phyloP scores from a whole-genome alignment of 2,113 vertebrate species.

The Calypte anna region DNA sequence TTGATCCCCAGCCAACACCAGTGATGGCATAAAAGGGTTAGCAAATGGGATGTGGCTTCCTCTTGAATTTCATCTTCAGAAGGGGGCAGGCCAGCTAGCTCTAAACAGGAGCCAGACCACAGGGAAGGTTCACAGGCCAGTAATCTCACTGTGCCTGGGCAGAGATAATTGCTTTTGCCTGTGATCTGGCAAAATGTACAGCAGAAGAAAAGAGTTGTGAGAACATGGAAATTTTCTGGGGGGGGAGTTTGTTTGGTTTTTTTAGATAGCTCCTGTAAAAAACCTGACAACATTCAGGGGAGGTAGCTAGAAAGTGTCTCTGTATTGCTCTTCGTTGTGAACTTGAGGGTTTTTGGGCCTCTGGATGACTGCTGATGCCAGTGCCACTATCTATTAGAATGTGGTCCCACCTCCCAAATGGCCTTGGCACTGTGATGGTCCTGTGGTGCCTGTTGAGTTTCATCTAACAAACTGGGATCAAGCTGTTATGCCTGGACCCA shows the following conservation, averaged over 20 bases:
- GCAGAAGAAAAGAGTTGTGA: neutral
- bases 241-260: no score
- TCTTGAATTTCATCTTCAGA: neutral
- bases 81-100: neutral
- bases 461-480: neutral
- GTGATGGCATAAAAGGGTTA: neutral
- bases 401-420: fast-evolving
- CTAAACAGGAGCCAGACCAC: neutral
- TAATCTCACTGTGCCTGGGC: neutral
- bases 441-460: neutral
- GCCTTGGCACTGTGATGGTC: neutral
- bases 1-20: neutral
- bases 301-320: neutral
- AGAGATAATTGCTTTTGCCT: neutral
- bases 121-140: neutral
- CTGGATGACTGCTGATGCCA: neutral
- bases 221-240: neutral
- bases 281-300: neutral
- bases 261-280: neutral
- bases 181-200: neutral
- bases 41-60: neutral
- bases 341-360: neutral
- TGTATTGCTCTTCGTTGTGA: neutral
- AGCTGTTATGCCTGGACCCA: neutral
- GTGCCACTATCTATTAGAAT: neutral